These are phyloP conservation scores for Parotia lawesii DNA, from an alignment of 2,113 vertebrate species.

Conservation along the genomic window DNA sequence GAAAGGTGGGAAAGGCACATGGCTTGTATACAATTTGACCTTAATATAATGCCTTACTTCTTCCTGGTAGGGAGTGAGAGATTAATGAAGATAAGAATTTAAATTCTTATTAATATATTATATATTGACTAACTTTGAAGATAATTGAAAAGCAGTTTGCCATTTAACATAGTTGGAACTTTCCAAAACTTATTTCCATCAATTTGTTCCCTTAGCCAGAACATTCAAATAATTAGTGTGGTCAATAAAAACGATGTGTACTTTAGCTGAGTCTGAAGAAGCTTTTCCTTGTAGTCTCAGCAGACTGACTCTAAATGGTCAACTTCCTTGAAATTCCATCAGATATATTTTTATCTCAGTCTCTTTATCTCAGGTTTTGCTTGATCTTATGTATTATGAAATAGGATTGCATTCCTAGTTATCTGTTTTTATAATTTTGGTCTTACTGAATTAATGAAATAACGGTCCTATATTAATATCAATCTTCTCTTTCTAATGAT, in stretches of 20 bases:
- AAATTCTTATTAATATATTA: neutral
- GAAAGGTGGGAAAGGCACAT: rapidly evolving
- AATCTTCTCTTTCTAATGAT: neutral
- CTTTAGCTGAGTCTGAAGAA: neutral
- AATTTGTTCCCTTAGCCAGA: slow-evolving; percentile 8
- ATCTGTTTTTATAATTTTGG: neutral
- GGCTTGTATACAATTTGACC: neutral
- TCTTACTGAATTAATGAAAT: neutral
- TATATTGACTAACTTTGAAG: neutral
- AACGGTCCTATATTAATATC: neutral
- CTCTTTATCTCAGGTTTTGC: neutral
- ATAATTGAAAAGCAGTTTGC: neutral
- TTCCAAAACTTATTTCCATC: neutral
- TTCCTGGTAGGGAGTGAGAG: neutral
- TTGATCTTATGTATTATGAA: neutral
- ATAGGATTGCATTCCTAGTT: neutral
- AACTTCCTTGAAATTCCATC: neutral
- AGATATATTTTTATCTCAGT: neutral
- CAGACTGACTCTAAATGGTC: neutral
- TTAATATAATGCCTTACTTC: neutral
- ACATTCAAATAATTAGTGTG: slow-evolving; percentile 16
- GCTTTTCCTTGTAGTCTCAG: neutral
- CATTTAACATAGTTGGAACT: neutral
- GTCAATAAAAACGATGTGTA: neutral
- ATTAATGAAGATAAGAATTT: neutral